A percentile compares a stretch with the other conserved stretches of the same genome.
Evolutionary conservation across 2,113 vertebrate species (phyloP).

Genomic region (Pantherophis guttatus): DNA sequence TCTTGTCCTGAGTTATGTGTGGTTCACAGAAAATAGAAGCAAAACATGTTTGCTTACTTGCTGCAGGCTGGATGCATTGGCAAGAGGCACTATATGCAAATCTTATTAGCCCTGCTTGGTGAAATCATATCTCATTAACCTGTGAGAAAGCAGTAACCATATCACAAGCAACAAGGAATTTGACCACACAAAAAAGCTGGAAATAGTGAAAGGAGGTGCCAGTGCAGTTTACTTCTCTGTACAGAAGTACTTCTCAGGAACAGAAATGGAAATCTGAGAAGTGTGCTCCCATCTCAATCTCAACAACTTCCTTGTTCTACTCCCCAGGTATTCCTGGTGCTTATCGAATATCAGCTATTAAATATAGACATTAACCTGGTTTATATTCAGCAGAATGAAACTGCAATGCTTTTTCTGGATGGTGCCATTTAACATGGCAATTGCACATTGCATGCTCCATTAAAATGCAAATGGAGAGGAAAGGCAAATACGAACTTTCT

Average conservation of each 20-base stretch:
- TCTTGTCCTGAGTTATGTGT: not conserved
- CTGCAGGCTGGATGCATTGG: not conserved
- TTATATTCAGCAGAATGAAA: not conserved
- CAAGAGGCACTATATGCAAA: not conserved
- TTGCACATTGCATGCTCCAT: not conserved
- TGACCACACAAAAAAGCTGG: not conserved
- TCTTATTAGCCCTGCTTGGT: not conserved
- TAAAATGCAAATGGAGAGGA: not conserved
- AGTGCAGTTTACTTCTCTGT: not conserved
- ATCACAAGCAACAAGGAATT: not conserved
- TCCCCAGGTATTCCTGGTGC: not conserved
- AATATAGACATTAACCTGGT: not conserved
- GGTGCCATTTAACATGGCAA: not conserved
- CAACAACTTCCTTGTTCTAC: slow-evolving; percentile 2
- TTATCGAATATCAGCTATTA: slow-evolving; percentile 3
- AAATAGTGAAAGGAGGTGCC: not conserved
- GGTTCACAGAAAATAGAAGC: not conserved
- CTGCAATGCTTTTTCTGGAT: not conserved
- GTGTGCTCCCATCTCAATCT: not conserved
- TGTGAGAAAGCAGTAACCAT: not conserved
- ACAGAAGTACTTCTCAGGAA: not conserved
- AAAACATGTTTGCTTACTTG: not conserved
- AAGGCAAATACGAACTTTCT: not conserved
- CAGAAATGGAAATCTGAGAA: not conserved
- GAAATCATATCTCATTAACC: not conserved